Evolutionary conservation across 2,113 vertebrate genomes (phyloP).

Genomic region (Morphnarchus princeps): DNA sequence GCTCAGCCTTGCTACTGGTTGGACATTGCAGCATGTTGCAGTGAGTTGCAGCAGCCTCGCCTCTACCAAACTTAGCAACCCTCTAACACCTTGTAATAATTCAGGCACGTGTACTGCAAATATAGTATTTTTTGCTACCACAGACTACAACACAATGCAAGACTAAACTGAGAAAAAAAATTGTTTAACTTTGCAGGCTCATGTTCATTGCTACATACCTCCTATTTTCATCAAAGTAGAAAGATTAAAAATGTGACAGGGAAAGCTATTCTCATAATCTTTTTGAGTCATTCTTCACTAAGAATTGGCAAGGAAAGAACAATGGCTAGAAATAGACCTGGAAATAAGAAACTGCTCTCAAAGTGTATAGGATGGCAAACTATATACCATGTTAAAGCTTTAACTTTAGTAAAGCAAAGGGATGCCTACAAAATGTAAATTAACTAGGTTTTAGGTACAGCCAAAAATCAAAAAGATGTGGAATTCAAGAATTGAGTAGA

Average conservation of each 20-base stretch:
- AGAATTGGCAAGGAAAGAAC: not conserved
- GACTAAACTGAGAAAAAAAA: not conserved
- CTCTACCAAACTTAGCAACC: not conserved
- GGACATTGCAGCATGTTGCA: not conserved
- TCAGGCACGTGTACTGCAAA: not conserved
- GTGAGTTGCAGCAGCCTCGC: not conserved
- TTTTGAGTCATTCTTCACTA: not conserved
- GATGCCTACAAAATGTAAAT: not conserved
- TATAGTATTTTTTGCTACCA: not conserved
- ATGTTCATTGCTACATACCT: not conserved
- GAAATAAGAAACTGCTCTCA: not conserved
- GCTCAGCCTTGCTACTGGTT: fast-evolving
- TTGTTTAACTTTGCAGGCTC: not conserved
- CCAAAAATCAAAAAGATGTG: not conserved
- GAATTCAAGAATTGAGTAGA: not conserved
- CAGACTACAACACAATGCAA: fast-evolving
- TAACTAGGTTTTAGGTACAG: not conserved
- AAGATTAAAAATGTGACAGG: not conserved
- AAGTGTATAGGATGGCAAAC: not conserved
- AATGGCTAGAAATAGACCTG: not conserved
- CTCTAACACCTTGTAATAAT: not conserved
- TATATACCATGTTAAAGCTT: not conserved
- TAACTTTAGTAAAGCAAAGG: not conserved
- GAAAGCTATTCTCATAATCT: not conserved
- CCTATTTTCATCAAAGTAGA: not conserved